phyloP scores from a whole-genome alignment of 2,888 invertebrate species.

The Acleris cristana region DNA sequence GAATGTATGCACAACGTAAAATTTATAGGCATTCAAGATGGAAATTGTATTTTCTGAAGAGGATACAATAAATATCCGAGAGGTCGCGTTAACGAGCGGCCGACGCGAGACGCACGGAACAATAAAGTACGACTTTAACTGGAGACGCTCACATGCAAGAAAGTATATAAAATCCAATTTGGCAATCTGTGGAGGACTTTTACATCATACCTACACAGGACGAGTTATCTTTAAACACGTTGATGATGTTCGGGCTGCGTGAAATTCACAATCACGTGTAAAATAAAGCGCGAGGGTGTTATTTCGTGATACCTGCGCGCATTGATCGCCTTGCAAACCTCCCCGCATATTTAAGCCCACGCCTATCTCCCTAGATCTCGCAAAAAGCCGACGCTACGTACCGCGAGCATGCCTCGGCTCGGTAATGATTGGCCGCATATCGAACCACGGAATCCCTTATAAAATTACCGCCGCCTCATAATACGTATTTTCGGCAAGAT shows the following conservation, averaged over 20 bases:
- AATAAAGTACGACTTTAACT: conserved; percentile 75
- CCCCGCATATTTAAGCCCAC: conserved; percentile 65
- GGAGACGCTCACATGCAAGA: conserved; percentile 65
- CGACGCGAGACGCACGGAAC: conserved; percentile 72
- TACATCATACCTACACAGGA: conserved; percentile 41
- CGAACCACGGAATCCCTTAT: conserved; percentile 76
- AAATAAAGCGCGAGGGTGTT: conserved; percentile 38
- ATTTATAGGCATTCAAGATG: conserved; percentile 74
- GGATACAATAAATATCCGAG: conserved; percentile 81
- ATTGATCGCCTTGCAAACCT: conserved; percentile 65
- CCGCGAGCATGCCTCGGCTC: conserved; percentile 55
- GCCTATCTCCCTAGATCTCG: conserved; percentile 73
- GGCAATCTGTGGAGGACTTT: conserved; percentile 51
- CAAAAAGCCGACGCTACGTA: conserved; percentile 66
- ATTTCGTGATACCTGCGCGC: conserved; percentile 51
- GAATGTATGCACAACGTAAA: conserved; percentile 61
- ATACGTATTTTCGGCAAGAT: conserved; percentile 80
- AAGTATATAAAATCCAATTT: conserved; percentile 60
- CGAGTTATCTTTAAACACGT: conserved; percentile 34
- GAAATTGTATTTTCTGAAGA: conserved; percentile 80
- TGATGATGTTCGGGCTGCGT: conserved; percentile 32
- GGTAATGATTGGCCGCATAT: conserved; percentile 80
- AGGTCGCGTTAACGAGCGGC: conserved; percentile 81
- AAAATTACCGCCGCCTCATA: conserved; percentile 76
- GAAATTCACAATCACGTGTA: conserved; percentile 37